Percentiles rank a stretch among this genome's conserved stretches.
Evolutionary conservation across 2,888 invertebrate species (phyloP).

Genomic region (Prosopocoilus inquinatus): DNA sequence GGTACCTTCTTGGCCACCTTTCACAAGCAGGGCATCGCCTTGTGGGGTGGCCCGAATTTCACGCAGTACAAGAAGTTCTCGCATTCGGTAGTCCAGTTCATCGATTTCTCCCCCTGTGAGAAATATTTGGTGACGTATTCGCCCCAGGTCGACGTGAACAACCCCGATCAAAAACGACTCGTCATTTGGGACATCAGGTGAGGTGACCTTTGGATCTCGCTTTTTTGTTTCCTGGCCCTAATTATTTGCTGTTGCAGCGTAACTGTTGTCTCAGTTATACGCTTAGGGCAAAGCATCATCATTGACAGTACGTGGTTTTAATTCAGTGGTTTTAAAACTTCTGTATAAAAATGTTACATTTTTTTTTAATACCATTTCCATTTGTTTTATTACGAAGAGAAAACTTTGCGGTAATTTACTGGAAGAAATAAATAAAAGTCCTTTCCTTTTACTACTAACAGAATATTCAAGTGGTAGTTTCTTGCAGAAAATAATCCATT

Average conservation of each 20-base stretch:
- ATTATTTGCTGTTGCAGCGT: conserved; percentile 20
- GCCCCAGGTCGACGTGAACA: conserved; percentile 65
- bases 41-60: conserved; percentile 97
- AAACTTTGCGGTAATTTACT: not conserved
- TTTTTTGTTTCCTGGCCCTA: conserved; percentile 10
- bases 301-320: not conserved
- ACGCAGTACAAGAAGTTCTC: conserved; percentile 88
- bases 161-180: conserved; percentile 74
- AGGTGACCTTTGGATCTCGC: conserved; percentile 13
- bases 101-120: conserved; percentile 97
- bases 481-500: not conserved
- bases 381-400: no score
- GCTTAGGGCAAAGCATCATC: conserved; percentile 21
- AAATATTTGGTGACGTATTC: conserved; percentile 95
- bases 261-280: conserved; percentile 23
- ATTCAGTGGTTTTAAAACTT: not conserved
- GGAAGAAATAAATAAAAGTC: not conserved
- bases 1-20: conserved; percentile 97
- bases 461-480: no score
- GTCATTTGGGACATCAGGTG: conserved; percentile 95
- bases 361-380: not conserved
- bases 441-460: not conserved
- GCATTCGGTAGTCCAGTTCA: conserved; percentile 87
- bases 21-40: conserved; percentile 90
- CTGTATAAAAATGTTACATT: conserved; percentile 1